A percentile compares a stretch with the other conserved stretches of the same genome.
Conservation (phyloP, 2,797 vertebrate species). For the Hozukius guyotensis region DNA sequence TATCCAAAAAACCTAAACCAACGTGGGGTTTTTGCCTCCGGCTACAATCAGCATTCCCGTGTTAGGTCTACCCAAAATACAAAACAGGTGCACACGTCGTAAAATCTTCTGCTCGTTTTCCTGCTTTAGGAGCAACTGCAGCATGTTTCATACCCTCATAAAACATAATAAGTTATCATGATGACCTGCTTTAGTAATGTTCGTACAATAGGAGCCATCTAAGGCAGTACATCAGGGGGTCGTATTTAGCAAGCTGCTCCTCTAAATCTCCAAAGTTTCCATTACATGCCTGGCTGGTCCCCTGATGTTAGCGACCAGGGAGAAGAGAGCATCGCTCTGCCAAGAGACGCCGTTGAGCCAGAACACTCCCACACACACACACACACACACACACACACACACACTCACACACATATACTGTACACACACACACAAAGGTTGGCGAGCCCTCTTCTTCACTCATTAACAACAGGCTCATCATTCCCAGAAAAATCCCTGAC, state of each 20-base stretch:
- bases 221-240: slow-evolving; percentile 59
- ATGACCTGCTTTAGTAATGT: slow-evolving; percentile 46
- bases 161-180: slow-evolving; percentile 54
- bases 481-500: slow-evolving; percentile 68
- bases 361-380: slow-evolving; percentile 52
- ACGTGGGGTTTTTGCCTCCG: slow-evolving; percentile 20
- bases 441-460: slow-evolving; percentile 42
- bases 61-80: slow-evolving; percentile 31
- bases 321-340: slow-evolving; percentile 56
- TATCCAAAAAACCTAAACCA: slow-evolving; percentile 11
- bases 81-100: slow-evolving; percentile 33
- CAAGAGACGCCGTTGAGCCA: slow-evolving; percentile 67
- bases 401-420: slow-evolving; percentile 20
- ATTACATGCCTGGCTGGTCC: slow-evolving; percentile 76
- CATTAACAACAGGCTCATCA: slow-evolving; percentile 68
- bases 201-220: slow-evolving; percentile 53
- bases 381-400: slow-evolving; percentile 47
- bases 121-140: slow-evolving; percentile 20
- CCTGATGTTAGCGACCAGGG: slow-evolving; percentile 71
- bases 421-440: slow-evolving; percentile 46
- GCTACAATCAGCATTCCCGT: slow-evolving; percentile 42
- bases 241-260: slow-evolving; percentile 71
- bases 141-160: slow-evolving; percentile 38
- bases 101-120: slow-evolving; percentile 31
- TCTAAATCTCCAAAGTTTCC: slow-evolving; percentile 79